Conservation (phyloP, 2,888 invertebrate genomes). For the Diaperis boleti region DNA sequence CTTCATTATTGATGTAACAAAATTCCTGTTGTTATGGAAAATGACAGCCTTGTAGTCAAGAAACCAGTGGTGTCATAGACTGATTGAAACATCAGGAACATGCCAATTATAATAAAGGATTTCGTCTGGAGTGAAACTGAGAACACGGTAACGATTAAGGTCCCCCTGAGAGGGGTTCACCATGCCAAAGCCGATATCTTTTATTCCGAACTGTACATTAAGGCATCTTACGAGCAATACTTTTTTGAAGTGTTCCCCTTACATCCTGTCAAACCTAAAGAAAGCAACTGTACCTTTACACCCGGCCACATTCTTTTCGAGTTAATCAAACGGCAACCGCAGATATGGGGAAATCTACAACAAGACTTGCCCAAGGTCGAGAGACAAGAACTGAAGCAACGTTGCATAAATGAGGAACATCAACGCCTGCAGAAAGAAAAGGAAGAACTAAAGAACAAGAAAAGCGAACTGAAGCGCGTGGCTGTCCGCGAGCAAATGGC, state of each 20-base stretch:
- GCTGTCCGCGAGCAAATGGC: constrained; percentile 73
- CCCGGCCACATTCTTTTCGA: constrained; percentile 75
- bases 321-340: constrained; percentile 72
- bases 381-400: constrained; percentile 70
- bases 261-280: constrained; percentile 71
- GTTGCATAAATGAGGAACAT: constrained; percentile 71
- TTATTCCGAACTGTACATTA: constrained; percentile 77
- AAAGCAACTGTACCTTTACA: constrained; percentile 73
- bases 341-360: constrained; percentile 72
- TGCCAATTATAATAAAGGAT: constrained; percentile 83
- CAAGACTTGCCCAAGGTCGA: constrained; percentile 70
- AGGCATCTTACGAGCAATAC: constrained; percentile 79
- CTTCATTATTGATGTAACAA: too few relatives aligned
- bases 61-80: too few relatives aligned
- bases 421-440: constrained; percentile 69
- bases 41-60: too few relatives aligned
- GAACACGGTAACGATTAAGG: constrained; percentile 72
- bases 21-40: too few relatives aligned
- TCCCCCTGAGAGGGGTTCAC: constrained; percentile 75
- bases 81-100: too few relatives aligned
- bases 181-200: constrained; percentile 78
- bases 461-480: constrained; percentile 70
- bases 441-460: constrained; percentile 69
- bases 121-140: constrained; percentile 81
- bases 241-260: constrained; percentile 81